phyloP scores from a whole-genome alignment of 92 coral and sea anemone genomes.

The Porites divaricata region DNA sequence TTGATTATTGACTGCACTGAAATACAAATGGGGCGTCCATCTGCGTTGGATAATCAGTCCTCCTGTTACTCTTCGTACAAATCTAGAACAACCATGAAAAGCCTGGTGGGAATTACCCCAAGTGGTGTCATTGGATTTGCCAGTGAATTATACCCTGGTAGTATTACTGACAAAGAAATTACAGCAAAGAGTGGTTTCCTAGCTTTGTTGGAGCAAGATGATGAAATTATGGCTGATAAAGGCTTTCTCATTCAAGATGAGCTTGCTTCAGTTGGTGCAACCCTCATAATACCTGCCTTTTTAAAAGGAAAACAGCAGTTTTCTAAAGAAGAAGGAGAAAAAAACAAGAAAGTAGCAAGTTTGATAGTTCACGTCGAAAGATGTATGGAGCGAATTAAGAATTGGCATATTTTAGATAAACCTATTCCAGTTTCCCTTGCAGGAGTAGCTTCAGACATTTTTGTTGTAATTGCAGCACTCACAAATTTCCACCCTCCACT shows the following conservation, averaged over 20 bases:
- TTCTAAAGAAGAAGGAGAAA: too few relatives aligned
- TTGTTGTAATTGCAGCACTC: too few relatives aligned
- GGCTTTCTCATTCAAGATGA: slow-evolving; percentile 56
- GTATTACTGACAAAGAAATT: slow-evolving; percentile 48
- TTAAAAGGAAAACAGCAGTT: too few relatives aligned
- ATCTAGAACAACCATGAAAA: slow-evolving; percentile 60
- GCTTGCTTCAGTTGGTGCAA: slow-evolving; percentile 51
- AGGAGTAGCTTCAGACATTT: too few relatives aligned
- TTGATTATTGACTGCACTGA: slow-evolving; percentile 54
- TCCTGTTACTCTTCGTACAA: slow-evolving; percentile 61
- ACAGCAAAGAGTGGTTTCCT: slow-evolving; percentile 37
- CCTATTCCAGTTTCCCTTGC: too few relatives aligned
- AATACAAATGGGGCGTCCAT: slow-evolving; percentile 60
- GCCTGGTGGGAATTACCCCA: slow-evolving; percentile 56
- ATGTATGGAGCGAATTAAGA: too few relatives aligned
- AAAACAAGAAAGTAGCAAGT: too few relatives aligned
- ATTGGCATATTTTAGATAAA: too few relatives aligned
- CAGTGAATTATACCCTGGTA: slow-evolving; percentile 51
- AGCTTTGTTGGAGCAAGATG: slow-evolving; percentile 16
- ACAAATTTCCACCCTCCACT: too few relatives aligned
- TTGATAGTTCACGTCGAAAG: too few relatives aligned
- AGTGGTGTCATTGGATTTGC: slow-evolving; percentile 60
- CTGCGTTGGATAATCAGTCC: slow-evolving; percentile 50
- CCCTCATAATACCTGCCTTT: too few relatives aligned
- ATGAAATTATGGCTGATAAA: slow-evolving; percentile 59